phyloP scores from a whole-genome alignment of 1,140 invertebrate species.

The Luehdorfia chinensis region DNA sequence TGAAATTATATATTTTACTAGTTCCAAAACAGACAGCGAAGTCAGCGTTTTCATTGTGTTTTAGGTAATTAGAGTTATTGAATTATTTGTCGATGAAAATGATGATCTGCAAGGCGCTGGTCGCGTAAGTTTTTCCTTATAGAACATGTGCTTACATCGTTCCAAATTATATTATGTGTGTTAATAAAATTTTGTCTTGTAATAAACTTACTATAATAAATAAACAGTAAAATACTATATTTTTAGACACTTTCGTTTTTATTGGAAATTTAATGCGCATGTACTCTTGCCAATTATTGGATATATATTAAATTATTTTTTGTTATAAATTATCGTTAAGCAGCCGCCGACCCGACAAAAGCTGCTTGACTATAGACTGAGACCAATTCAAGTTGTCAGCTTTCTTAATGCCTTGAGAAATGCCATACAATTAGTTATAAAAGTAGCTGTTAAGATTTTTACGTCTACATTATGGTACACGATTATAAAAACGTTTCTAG shows the following conservation, averaged over 20 bases:
- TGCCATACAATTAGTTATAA: constrained; percentile 57
- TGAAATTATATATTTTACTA: constrained; percentile 31
- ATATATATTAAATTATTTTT: constrained; percentile 1
- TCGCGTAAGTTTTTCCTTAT: constrained; percentile 37
- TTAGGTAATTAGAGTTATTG: constrained; percentile 28
- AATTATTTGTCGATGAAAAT: constrained; percentile 22
- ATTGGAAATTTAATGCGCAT: constrained; percentile 19
- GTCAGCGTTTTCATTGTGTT: constrained; percentile 36
- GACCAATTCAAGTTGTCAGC: constrained; percentile 48
- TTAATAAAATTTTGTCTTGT: constrained; percentile 6
- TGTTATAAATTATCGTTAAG: constrained; percentile 10
- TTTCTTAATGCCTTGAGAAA: constrained; percentile 55
- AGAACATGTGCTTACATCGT: constrained; percentile 20
- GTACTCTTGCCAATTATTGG: constrained; percentile 41
- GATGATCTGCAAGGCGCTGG: constrained; percentile 51
- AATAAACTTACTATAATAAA: constrained; percentile 6
- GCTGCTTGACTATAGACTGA: constrained; percentile 53
- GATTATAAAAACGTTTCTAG: constrained; percentile 30
- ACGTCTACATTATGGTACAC: constrained; percentile 25
- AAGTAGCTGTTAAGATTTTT: constrained; percentile 43
- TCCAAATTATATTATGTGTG: constrained; percentile 4
- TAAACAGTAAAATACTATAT: neutral
- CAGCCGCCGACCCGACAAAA: constrained; percentile 41
- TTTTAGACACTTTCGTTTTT: neutral
- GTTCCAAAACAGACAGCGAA: constrained; percentile 46